phyloP scores from a whole-genome alignment of 2,888 invertebrate genomes.

The Uloborus plumipes region DNA sequence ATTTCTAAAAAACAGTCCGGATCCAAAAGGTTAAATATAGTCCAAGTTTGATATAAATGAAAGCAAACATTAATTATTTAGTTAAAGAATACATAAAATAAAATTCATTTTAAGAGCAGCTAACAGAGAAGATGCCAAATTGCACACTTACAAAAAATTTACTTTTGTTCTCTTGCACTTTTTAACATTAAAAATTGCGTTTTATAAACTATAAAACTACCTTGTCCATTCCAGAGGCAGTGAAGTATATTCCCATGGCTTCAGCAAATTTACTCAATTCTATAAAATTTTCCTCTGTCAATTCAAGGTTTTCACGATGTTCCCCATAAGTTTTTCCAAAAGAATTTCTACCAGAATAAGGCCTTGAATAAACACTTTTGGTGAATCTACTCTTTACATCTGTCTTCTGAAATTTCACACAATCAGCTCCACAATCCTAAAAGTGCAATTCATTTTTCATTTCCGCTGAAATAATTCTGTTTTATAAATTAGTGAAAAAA shows the following conservation, averaged over 20 bases:
- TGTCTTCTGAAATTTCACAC: conserved; percentile 89
- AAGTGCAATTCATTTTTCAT: background rate
- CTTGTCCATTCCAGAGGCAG: conserved; percentile 87
- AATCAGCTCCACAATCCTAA: conserved; percentile 73
- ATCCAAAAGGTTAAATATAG: too few species aligned
- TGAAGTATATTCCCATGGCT: conserved; percentile 78
- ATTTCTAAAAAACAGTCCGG: too few species aligned
- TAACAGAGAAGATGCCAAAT: too few species aligned
- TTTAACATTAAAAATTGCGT: too few species aligned
- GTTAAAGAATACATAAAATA: too few species aligned
- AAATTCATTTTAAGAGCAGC: too few species aligned
- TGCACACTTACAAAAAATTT: too few species aligned
- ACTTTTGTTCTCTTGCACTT: background rate
- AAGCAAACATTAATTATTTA: too few species aligned
- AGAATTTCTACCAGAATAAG: conserved; percentile 79
- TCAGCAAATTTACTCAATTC: conserved; percentile 76
- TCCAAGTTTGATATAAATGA: too few species aligned
- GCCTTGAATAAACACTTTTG: conserved; percentile 76
- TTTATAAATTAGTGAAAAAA: background rate
- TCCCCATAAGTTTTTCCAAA: conserved; percentile 86
- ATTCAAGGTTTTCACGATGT: conserved; percentile 82
- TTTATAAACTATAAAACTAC: conserved; percentile 72
- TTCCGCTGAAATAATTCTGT: background rate
- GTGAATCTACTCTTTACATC: conserved; percentile 81
- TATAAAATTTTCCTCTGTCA: conserved; percentile 78